Evolutionary conservation across 2,797 vertebrate species (phyloP).

Genomic region (Gouania willdenowi): DNA sequence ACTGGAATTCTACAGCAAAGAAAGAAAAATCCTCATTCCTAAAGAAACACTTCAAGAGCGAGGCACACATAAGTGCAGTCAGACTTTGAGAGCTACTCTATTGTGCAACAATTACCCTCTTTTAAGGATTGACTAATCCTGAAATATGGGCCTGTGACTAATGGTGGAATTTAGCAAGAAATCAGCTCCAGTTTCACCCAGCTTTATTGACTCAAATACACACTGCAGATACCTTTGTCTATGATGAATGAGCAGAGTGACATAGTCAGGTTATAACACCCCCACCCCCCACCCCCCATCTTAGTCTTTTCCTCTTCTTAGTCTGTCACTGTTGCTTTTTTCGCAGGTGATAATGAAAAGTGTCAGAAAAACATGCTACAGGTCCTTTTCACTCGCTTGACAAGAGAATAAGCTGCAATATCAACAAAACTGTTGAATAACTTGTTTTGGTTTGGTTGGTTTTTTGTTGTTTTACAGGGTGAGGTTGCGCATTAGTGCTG

Average conservation of each 20-base stretch:
- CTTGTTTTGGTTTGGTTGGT: slow-evolving; percentile 49
- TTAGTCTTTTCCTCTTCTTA: slow-evolving; percentile 60
- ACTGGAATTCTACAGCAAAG: slow-evolving; percentile 24
- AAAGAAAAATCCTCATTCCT: slow-evolving; percentile 37
- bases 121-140: slow-evolving; percentile 73
- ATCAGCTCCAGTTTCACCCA: slow-evolving; percentile 95
- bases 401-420: slow-evolving; percentile 60
- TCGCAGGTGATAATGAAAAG: slow-evolving; percentile 81
- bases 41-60: slow-evolving; percentile 58
- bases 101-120: slow-evolving; percentile 63
- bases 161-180: slow-evolving; percentile 99
- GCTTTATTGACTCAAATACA: slow-evolving; percentile 83
- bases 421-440: slow-evolving; percentile 56
- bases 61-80: slow-evolving; percentile 36
- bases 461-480: slow-evolving; percentile 62
- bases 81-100: slow-evolving; percentile 22
- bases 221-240: slow-evolving; percentile 81
- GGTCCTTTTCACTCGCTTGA: slow-evolving; percentile 66
- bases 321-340: slow-evolving; percentile 81
- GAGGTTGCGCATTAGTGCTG: slow-evolving; percentile 34
- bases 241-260: slow-evolving; percentile 84
- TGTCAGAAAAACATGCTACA: slow-evolving; percentile 81
- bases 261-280: too few species aligned
- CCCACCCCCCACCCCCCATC: too few species aligned
- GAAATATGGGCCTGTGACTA: slow-evolving; percentile 90